Percentiles rank a stretch among this genome's conserved stretches.
phyloP scores from a whole-genome alignment of 1,140 invertebrate genomes.

The Drosophila ananassae region DNA sequence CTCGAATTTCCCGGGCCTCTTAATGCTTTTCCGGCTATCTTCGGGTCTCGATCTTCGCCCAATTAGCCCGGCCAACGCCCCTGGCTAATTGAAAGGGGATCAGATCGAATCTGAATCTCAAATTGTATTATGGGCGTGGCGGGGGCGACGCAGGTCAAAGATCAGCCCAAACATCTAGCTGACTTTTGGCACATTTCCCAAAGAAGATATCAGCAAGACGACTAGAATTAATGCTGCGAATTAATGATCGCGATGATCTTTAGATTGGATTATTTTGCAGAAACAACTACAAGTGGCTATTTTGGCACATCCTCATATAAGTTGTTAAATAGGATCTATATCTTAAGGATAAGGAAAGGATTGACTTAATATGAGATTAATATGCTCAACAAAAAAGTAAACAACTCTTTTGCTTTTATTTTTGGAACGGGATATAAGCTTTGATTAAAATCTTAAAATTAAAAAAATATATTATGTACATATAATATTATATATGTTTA shows the following conservation, averaged over 20 bases:
- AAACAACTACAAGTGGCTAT: no score
- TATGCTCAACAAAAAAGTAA: no score
- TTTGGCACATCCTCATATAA: no score
- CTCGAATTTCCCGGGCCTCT: slow-evolving; percentile 33
- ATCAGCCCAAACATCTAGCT: slow-evolving; percentile 24
- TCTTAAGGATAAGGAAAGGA: no score
- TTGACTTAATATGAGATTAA: no score
- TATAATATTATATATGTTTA: no score
- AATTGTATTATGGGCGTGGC: slow-evolving; percentile 18
- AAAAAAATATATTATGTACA: no score
- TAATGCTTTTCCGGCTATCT: slow-evolving; percentile 14
- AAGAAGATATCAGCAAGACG: background rate
- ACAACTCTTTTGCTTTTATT: no score
- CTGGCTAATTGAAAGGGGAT: slow-evolving; percentile 43
- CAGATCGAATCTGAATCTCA: slow-evolving; percentile 23
- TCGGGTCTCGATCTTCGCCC: slow-evolving; percentile 23
- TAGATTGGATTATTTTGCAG: no score
- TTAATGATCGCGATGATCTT: background rate
- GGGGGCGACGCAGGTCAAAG: slow-evolving; percentile 38
- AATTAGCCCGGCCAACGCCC: slow-evolving; percentile 48
- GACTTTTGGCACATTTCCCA: slow-evolving; percentile 38
- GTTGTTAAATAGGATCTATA: no score
- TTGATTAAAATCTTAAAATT: no score
- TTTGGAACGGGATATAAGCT: no score
- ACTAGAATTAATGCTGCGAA: background rate